phyloP scores from a whole-genome alignment of 2,113 vertebrate genomes.

The Vombatus ursinus region DNA sequence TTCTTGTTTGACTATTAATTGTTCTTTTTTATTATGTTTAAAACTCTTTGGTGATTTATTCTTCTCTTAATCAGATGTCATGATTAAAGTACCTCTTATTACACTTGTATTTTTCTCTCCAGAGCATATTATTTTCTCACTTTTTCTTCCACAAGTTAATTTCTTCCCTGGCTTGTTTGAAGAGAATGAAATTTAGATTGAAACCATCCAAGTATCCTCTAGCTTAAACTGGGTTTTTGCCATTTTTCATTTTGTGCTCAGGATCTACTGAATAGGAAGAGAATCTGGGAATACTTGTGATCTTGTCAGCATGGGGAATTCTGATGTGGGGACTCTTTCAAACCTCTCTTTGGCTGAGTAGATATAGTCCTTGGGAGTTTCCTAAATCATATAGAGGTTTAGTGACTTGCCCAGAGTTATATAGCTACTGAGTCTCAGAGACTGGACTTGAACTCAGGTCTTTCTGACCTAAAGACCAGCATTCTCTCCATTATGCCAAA shows the following conservation, averaged over 20 bases:
- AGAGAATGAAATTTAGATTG: neutral
- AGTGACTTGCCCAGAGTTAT: neutral
- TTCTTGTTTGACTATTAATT: constrained; percentile 53
- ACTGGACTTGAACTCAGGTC: neutral
- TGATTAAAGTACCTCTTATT: constrained; percentile 20
- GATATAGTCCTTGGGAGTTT: neutral
- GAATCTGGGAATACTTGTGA: neutral
- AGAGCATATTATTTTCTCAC: neutral
- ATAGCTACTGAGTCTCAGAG: neutral
- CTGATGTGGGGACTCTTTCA: neutral
- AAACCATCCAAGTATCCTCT: neutral
- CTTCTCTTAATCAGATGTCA: constrained; percentile 43
- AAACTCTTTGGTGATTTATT: constrained; percentile 33
- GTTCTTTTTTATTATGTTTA: constrained; percentile 44
- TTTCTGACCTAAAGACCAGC: neutral
- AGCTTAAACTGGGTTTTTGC: constrained; percentile 10
- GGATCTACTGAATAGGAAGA: neutral
- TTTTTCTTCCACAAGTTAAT: neutral
- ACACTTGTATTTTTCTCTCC: neutral
- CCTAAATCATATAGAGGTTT: neutral
- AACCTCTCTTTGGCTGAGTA: neutral
- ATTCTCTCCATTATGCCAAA: neutral
- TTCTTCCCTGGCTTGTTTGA: neutral
- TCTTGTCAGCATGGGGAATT: neutral
- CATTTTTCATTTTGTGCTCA: neutral